These are phyloP conservation scores for Zapus hudsonius DNA, from an alignment of 2,113 vertebrate species.

Conservation along the genomic window DNA sequence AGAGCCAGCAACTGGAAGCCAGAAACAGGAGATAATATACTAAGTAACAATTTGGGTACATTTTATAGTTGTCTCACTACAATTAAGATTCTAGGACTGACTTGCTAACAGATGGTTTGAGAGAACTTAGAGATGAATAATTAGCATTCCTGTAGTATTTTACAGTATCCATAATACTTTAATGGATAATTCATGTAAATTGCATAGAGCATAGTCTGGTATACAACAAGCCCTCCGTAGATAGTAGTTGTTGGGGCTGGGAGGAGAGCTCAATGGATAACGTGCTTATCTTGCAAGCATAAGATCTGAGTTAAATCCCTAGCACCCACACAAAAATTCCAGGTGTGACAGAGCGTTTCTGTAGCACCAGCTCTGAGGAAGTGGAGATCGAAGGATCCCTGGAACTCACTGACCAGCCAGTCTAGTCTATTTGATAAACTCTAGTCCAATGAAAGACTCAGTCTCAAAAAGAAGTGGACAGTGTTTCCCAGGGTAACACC, in stretches of 20 bases:
- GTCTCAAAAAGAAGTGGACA: too few species aligned
- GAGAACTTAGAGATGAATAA: slow-evolving; percentile 41
- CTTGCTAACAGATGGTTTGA: slow-evolving; percentile 41
- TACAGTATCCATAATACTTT: slow-evolving; percentile 30
- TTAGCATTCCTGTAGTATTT: slow-evolving; percentile 50
- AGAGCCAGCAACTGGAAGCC: not conserved
- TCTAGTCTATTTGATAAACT: too few species aligned
- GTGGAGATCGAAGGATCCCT: too few species aligned
- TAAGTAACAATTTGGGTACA: not conserved
- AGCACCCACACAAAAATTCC: too few species aligned
- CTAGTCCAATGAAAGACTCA: too few species aligned
- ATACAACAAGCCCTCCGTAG: not conserved
- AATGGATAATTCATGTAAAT: not conserved
- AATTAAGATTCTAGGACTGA: slow-evolving; percentile 49
- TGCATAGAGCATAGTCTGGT: not conserved
- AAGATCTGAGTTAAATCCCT: too few species aligned
- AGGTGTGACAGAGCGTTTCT: too few species aligned
- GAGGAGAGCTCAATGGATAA: too few species aligned
- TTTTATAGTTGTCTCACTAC: not conserved
- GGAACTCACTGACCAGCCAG: too few species aligned
- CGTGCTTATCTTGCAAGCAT: too few species aligned
- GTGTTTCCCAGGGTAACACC: too few species aligned
- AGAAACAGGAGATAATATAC: not conserved
- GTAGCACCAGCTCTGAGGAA: too few species aligned
- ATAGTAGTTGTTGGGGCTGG: not conserved